Evolutionary conservation across 2,888 invertebrate genomes (phyloP), one percentile per base, ranked within the genome.

Genomic region (Noctua comes): DNA sequence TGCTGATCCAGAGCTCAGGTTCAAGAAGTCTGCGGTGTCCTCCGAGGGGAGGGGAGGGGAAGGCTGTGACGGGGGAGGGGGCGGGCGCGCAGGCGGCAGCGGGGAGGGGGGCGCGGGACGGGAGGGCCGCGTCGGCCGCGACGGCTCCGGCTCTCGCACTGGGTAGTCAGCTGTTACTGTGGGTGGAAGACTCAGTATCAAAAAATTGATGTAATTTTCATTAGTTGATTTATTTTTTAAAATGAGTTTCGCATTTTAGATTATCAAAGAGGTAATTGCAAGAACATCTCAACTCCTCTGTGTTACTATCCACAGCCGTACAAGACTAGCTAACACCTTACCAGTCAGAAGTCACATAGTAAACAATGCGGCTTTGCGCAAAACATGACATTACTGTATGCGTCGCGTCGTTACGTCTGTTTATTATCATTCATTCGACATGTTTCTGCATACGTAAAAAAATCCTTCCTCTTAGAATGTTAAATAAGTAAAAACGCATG

Each of bases 111-210:
- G 91, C 89, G 64, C 90, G 89, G 62, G 93, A 91, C 59, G 89
- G 83, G 70, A 76, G 21, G 96, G 96, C 48, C 89, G 89, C 43
- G 82, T 76, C 5, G 95, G 94, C 7, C 68, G 86, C 13, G 96
- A 95, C 76, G 94, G 91, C 78, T 92, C 93, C 0, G 86, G 76
- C 73, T 93, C 93, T 46, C 89, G 90, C 0, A 90, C 86, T 0
- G 95, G 94, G 79, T 94, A 93, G 21, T 96, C 96, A 3, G 93
- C 93, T 70, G 96, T 96, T 80, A 96, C 96, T 96, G 91, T 72
- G 76, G 74, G 68, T n/a, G n/a, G 8, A 40, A 40, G 27, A 24
- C 8, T 16, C 21, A 7, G n/a, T 43, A 13, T 71, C 27, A 43
- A 68, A 27, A 43, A 31, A 36, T n/a, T 5, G 64, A 48, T n/a